Percentiles rank a stretch among this genome's conserved stretches.
Evolutionary conservation across 2,113 vertebrate genomes (phyloP).

Genomic region (Plecotus auritus): DNA sequence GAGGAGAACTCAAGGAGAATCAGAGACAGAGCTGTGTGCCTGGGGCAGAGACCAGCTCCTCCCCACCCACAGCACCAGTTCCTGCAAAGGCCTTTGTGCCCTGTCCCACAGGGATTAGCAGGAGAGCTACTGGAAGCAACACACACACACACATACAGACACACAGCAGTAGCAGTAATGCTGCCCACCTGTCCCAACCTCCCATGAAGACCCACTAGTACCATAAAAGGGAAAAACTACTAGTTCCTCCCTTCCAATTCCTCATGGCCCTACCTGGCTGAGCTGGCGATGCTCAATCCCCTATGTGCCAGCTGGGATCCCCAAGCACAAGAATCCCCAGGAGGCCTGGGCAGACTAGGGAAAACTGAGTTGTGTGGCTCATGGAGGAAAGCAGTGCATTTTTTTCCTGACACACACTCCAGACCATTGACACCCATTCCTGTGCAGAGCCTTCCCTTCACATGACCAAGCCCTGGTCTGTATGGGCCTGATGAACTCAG

Average conservation of each 20-base stretch:
- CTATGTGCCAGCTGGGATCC: background rate
- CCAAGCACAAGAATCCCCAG: background rate
- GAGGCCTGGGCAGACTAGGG: background rate
- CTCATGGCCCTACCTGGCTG: background rate
- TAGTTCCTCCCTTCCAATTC: background rate
- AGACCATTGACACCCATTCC: background rate
- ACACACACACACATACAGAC: background rate
- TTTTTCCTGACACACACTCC: background rate
- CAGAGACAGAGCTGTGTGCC: background rate
- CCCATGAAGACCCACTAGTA: background rate
- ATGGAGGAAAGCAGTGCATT: background rate
- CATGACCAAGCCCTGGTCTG: background rate
- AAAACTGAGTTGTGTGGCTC: background rate
- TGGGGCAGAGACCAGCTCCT: background rate
- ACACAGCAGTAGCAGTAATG: background rate
- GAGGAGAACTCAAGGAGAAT: background rate
- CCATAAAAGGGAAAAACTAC: background rate
- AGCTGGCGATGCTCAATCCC: background rate
- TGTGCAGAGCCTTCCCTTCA: background rate
- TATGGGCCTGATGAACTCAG: background rate
- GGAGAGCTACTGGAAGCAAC: background rate
- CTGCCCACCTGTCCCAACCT: background rate
- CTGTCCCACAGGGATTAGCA: background rate
- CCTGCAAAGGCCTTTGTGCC: background rate
- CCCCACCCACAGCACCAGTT: background rate